phyloP scores from a whole-genome alignment of 2,797 vertebrate species.

The Syngnathus acus region DNA sequence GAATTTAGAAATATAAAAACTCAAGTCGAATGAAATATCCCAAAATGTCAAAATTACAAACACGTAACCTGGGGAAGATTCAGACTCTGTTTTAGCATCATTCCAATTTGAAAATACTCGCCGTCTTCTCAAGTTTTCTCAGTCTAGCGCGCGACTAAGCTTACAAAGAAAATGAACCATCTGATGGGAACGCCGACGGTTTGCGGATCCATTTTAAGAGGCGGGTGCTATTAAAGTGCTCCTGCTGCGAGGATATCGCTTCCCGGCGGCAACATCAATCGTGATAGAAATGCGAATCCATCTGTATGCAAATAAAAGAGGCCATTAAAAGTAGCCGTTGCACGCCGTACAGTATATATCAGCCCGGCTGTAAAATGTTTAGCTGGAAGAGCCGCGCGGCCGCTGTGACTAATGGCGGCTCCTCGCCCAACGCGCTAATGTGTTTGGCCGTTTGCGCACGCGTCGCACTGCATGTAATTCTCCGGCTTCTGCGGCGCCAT shows the following conservation, averaged over 20 bases:
- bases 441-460: conserved; percentile 27
- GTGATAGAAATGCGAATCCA: conserved; percentile 29
- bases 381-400: conserved; percentile 22
- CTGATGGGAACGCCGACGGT: neutral
- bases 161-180: neutral
- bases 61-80: too few species aligned
- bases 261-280: conserved; percentile 13
- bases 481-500: conserved; percentile 16
- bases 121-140: neutral
- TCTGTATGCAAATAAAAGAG: conserved; percentile 34
- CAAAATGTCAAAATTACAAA: too few species aligned
- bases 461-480: conserved; percentile 12
- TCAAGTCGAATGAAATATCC: too few species aligned
- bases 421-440: conserved; percentile 12
- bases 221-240: neutral
- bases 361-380: conserved; percentile 3
- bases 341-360: conserved; percentile 12
- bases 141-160: too few species aligned
- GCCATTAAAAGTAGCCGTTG: conserved; percentile 27
- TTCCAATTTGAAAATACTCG: neutral
- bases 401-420: conserved; percentile 38
- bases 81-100: neutral
- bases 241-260: conserved; percentile 1
- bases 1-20: too few species aligned
- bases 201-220: neutral